Conservation (phyloP, 37 sponge, comb jelly and placozoan genomes). For the Aplysina aerophoba region DNA sequence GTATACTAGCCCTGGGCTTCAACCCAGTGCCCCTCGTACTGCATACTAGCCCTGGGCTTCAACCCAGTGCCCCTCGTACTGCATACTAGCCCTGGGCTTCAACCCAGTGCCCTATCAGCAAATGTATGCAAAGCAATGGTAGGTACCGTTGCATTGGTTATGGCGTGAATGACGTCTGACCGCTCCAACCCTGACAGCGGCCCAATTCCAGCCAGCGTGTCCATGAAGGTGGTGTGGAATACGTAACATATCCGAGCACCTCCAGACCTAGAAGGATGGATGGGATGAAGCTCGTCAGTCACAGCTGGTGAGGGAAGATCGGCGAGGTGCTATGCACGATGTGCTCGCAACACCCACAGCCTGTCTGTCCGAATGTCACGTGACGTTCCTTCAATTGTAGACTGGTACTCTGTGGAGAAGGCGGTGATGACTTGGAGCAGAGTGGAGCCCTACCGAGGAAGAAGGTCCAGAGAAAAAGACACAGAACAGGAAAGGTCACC, state of each 20-base stretch:
- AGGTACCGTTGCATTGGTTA: slow-evolving; percentile 84
- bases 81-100: too few relatives aligned
- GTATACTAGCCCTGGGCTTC: too few relatives aligned
- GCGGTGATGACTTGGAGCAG: slow-evolving; percentile 86
- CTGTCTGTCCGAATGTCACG: slow-evolving; percentile 84
- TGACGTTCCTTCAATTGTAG: slow-evolving; percentile 89
- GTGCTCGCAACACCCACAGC: slow-evolving; percentile 20
- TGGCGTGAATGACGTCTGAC: slow-evolving; percentile 88
- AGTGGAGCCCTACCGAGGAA: slow-evolving; percentile 50
- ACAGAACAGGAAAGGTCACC: too few relatives aligned
- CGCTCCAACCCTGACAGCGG: slow-evolving; percentile 84
- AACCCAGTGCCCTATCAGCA: too few relatives aligned
- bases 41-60: too few relatives aligned
- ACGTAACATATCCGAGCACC: slow-evolving; percentile 97
- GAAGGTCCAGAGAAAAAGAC: too few relatives aligned
- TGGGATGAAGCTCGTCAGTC: not conserved
- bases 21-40: too few relatives aligned
- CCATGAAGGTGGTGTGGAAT: slow-evolving; percentile 86
- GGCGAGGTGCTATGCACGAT: not conserved
- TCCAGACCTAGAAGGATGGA: slow-evolving; percentile 66
- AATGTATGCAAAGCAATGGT: too few relatives aligned
- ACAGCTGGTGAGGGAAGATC: not conserved
- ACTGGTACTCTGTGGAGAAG: slow-evolving; percentile 85
- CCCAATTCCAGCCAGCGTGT: slow-evolving; percentile 70
- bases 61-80: too few relatives aligned